Conservation (phyloP, 2,797 vertebrate species). For the Pangasius larnaudii region DNA sequence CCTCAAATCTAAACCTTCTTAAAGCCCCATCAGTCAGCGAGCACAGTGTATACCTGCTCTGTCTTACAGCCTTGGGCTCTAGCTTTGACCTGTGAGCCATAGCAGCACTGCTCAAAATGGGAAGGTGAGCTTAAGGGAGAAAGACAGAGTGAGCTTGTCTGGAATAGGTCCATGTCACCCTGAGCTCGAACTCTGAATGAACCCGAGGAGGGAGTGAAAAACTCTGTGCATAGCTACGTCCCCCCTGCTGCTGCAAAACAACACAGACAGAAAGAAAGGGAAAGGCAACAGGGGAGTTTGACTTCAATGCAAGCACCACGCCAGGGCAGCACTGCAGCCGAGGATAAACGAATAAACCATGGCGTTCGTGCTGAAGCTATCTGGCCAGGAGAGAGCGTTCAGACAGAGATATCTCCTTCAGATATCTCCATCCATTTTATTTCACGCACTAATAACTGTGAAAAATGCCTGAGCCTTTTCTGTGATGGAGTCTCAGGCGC, state of each 20-base stretch:
- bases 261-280: constrained; percentile 63
- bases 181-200: constrained; percentile 95
- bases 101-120: not conserved
- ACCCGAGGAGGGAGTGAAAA: constrained; percentile 80
- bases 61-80: constrained; percentile 25
- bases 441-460: constrained; percentile 71
- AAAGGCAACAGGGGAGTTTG: constrained; percentile 71
- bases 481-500: constrained; percentile 55
- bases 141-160: constrained; percentile 71
- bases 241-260: constrained; percentile 61
- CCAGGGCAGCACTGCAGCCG: constrained; percentile 59
- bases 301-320: constrained; percentile 76
- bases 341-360: constrained; percentile 67
- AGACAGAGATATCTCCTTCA: constrained; percentile 60
- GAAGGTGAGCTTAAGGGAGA: constrained; percentile 62
- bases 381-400: constrained; percentile 50
- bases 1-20: constrained; percentile 41
- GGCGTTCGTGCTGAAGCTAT: constrained; percentile 48
- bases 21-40: constrained; percentile 27
- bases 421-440: constrained; percentile 63
- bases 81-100: constrained; percentile 20
- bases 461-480: constrained; percentile 57
- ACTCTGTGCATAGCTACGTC: constrained; percentile 73
- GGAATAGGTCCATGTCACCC: constrained; percentile 88
- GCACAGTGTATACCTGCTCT: constrained; percentile 27